Base-by-base conservation (phyloP, 2,113 vertebrate genomes). In the Cinclus cinclus region DNA sequence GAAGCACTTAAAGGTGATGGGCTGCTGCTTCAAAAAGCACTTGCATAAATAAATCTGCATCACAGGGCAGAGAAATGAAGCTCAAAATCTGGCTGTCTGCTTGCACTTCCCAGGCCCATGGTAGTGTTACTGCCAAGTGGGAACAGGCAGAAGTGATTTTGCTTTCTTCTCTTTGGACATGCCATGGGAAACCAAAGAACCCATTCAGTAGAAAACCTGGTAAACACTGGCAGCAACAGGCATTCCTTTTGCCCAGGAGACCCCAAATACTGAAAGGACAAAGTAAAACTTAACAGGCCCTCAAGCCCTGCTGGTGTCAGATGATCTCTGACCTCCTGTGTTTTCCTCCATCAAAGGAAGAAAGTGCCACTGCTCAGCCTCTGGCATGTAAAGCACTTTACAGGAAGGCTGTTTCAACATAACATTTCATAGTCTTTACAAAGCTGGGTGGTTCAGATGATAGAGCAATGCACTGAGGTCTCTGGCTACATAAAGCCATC, bases 1-100 rank as follows among this genome's bases (percentile, higher is more conserved):
- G 81, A 94, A 94, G 44, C 86, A 91, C 83, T 97, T 95, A 91
- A 81, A 95, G 83, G 92, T 92, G 96, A 87, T 91, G 77, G 89
- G 87, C 77, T 89, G 77, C 64, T 87, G 80, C 76, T 94, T 94
- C 56, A 89, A 47, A 95, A 92, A 78, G 37, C 73, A 84, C 65
- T 91, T 94, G 73, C 89, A 92, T 95, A 91, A 96, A 94, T 93
- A 96, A 92, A 87, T 92, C 60, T 91, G 56, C n/a, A 78, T 73
- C 49, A 71, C 25, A 71, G 28, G 60, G 77, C 91, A 89, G 69
- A 78, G 58, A 92, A 96, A 91, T 67, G 56, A 89, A 88, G 56
- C 53, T 75, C 27, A 11, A 82, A 91, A 81, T 74, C 76, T 90
- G 71, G 11, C 95, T 64, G 68, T 2, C 73, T 94, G 80, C 80